Percentiles rank a stretch among this genome's conserved stretches.
Evolutionary conservation across 1,140 invertebrate species (phyloP).

Genomic region (Campodea augens): DNA sequence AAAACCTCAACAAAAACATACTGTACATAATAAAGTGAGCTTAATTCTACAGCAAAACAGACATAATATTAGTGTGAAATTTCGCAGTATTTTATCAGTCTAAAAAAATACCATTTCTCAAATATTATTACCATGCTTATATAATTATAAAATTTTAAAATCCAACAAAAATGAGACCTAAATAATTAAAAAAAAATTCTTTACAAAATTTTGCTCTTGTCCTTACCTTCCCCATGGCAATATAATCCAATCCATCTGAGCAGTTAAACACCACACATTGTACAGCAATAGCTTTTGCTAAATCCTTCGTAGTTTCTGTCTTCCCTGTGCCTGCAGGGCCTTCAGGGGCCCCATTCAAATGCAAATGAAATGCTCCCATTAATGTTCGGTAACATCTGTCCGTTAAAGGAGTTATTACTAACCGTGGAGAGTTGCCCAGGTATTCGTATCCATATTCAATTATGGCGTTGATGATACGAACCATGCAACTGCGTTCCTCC

Average conservation of each 20-base stretch:
- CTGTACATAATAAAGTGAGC: too few species aligned
- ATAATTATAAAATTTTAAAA: neutral
- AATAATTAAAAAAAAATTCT: neutral
- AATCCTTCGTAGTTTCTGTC: constrained; percentile 74
- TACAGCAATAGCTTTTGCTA: constrained; percentile 73
- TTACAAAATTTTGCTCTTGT: constrained; percentile 6
- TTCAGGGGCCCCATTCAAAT: constrained; percentile 72
- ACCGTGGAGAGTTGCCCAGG: constrained; percentile 50
- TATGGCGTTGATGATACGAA: constrained; percentile 72
- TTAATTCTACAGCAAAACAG: too few species aligned
- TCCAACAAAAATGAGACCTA: neutral
- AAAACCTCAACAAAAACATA: too few species aligned
- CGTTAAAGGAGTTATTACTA: constrained; percentile 47
- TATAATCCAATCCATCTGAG: constrained; percentile 81
- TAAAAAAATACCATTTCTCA: too few species aligned
- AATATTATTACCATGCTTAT: neutral
- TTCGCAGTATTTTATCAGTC: too few species aligned
- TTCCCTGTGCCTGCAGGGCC: constrained; percentile 82
- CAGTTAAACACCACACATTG: constrained; percentile 90
- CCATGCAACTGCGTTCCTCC: constrained; percentile 47
- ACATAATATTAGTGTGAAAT: too few species aligned
- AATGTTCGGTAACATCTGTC: constrained; percentile 69
- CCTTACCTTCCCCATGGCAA: constrained; percentile 69
- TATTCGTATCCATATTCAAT: constrained; percentile 80
- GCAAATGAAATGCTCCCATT: constrained; percentile 67